Evolutionary conservation across 1,140 invertebrate genomes (phyloP), one percentile per base, ranked within the genome.

Genomic region (Chrysomallon squamiferum): DNA sequence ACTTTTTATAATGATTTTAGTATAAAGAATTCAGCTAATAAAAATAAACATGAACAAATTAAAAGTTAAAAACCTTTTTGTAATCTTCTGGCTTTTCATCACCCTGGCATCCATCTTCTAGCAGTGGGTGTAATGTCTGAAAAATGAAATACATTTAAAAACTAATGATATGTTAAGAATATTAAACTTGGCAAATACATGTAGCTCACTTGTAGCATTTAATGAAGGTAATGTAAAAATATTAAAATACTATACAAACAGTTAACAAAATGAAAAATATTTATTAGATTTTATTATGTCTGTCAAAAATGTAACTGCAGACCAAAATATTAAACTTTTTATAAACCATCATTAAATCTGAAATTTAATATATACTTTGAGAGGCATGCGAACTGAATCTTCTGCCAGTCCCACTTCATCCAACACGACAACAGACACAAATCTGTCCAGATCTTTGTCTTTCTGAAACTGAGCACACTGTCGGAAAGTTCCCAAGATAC

Each of bases 321-420:
- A n/a, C n/a, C n/a, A n/a, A n/a, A n/a, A n/a, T n/a, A n/a, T n/a
- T n/a, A n/a, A n/a, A n/a, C n/a, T 13, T 1, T 43, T 43, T 43
- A 43, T 43, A 11, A 43, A 43, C 11, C 11, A 13, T 43, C n/a
- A 43, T 43, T 13, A 43, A n/a, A 13, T 47, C 13, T 47, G 15
- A 20, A 6, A 15, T 47, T 5, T 38, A 15, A n/a, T n/a, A n/a
- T n/a, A 35, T 43, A 80, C 80, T 71, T 83, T 83, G 9, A 83
- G 67, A 29, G 81, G 81, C 78, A 80, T 81, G 35, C 62, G 64
- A 18, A 73, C 68, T 13, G 78, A 81, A 57, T 79, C 73, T 66
- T 82, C 80, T 9, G 81, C 80, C 20, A 82, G 61, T 18, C 81
- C 81, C 25, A 83, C 71, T 61, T 83, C 80, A 68, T 83, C 81